Evolutionary conservation across 2,888 invertebrate species (phyloP), one percentile per base, ranked within the genome.

Genomic region (Ichneumon xanthorius): DNA sequence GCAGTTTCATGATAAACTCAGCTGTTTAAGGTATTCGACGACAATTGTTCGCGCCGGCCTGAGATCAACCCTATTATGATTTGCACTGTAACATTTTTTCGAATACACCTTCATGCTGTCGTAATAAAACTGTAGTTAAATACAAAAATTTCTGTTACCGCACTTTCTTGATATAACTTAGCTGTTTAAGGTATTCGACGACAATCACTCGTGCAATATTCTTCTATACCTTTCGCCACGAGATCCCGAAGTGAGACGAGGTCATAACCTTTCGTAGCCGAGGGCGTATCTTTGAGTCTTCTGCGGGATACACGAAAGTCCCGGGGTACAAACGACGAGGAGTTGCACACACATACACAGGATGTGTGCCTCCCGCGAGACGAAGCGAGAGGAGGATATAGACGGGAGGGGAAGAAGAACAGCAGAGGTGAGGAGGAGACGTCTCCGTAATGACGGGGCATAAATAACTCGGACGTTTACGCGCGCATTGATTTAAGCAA

Each of bases 401-500:
- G 61, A 55, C 22, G 61, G 72, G 58, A 82, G 79, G 67, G 72
- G 73, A 71, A 45, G 80, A 70, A 75, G 76, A 73, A 65, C 80
- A 87, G 89, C 87, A 84, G 88, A 89, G 87, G 90, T 90, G 91
- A 91, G 92, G 91, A 92, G 92, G 91, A 86, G 86, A 92, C 93
- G 92, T 92, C 90, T 90, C 89, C 91, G 92, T 94, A 94, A 94
- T 94, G 93, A 94, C 91, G 92, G 93, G 91, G 88, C 94, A 94
- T 94, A 94, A 94, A 94, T 94, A 94, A 94, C 92, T 90, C 90
- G 91, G 94, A 94, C 94, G 87, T 94, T 94, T 94, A 94, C 92
- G 94, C 88, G 92, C 93, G 93, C 94, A 94, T 94, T 94, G 94
- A 94, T 94, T 93, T 93, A 94, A 94, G 94, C 93, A 93, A 94